Evolutionary conservation across 2,797 vertebrate genomes (phyloP).

Genomic region (Podargus strigoides): DNA sequence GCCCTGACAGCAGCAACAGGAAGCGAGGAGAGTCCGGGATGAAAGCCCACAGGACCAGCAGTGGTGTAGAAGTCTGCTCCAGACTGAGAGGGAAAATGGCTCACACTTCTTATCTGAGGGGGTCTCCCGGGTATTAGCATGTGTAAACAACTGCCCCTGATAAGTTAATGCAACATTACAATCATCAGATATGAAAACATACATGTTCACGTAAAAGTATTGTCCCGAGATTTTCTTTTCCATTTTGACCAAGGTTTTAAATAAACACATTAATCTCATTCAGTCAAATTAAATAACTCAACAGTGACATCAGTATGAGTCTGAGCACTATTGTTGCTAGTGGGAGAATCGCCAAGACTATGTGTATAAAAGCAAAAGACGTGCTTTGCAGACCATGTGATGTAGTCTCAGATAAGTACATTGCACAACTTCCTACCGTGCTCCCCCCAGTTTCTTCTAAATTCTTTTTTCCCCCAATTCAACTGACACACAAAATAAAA

Average conservation of each 20-base stretch:
- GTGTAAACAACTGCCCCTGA: slow-evolving; percentile 53
- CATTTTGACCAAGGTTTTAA: slow-evolving; percentile 66
- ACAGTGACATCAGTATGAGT: slow-evolving; percentile 70
- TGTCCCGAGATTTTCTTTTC: slow-evolving; percentile 39
- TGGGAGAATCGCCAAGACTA: slow-evolving; percentile 54
- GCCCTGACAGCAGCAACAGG: not conserved
- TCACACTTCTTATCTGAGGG: slow-evolving; percentile 45
- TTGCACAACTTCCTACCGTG: not conserved
- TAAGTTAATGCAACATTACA: slow-evolving; percentile 57
- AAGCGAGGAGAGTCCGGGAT: not conserved
- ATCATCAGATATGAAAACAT: slow-evolving; percentile 59
- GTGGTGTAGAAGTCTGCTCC: not conserved
- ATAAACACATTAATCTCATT: slow-evolving; percentile 70
- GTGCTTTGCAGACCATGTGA: not conserved
- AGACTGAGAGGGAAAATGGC: not conserved
- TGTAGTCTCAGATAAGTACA: slow-evolving; percentile 25
- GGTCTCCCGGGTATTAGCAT: not conserved
- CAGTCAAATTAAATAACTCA: slow-evolving; percentile 70
- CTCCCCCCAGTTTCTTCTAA: not conserved
- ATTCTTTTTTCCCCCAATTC: not conserved
- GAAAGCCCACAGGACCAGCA: not conserved
- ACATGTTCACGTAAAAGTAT: slow-evolving; percentile 36
- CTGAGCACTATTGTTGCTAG: slow-evolving; percentile 58
- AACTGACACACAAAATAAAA: not conserved
- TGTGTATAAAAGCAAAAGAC: slow-evolving; percentile 57